A percentile compares a stretch with the other conserved stretches of the same genome.
These are phyloP conservation scores for Scaptomyza parva DNA, from an alignment of 2,888 invertebrate species.

Conservation along the genomic window DNA sequence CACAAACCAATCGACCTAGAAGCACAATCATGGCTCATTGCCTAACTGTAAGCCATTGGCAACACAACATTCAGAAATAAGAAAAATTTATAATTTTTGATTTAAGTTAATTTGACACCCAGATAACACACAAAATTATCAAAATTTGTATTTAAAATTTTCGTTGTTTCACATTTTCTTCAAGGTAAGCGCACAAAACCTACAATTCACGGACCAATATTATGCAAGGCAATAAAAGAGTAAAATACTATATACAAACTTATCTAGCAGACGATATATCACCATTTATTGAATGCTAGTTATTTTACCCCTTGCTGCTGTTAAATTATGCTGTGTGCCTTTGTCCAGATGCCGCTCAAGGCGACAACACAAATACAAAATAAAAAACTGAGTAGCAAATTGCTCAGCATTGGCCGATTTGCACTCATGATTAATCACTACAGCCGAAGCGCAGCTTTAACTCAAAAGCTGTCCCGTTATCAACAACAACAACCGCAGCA, in stretches of 20 bases:
- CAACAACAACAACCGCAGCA: constrained; percentile 23
- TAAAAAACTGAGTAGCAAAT: constrained; percentile 36
- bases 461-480: constrained; percentile 30
- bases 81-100: neutral
- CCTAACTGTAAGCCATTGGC: constrained; percentile 39
- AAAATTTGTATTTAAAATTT: constrained; percentile 39
- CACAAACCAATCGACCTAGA: constrained; percentile 26
- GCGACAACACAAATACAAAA: constrained; percentile 33
- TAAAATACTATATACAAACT: constrained; percentile 13
- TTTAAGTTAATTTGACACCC: constrained; percentile 30
- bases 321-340: constrained; percentile 50
- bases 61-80: neutral
- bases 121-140: constrained; percentile 36
- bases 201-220: constrained; percentile 46
- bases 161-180: constrained; percentile 51
- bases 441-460: constrained; percentile 20
- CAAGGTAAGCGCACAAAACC: constrained; percentile 64
- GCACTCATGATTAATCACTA: constrained; percentile 29
- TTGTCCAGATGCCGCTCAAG: constrained; percentile 50
- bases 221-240: constrained; percentile 54
- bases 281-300: constrained; percentile 12
- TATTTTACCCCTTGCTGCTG: constrained; percentile 18
- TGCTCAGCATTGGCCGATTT: constrained; percentile 36
- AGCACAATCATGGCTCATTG: constrained; percentile 39
- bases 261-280: constrained; percentile 32